Evolutionary conservation across 35 echinoderm and acorn worm species (phyloP).

Genomic region (Amphiura filiformis): DNA sequence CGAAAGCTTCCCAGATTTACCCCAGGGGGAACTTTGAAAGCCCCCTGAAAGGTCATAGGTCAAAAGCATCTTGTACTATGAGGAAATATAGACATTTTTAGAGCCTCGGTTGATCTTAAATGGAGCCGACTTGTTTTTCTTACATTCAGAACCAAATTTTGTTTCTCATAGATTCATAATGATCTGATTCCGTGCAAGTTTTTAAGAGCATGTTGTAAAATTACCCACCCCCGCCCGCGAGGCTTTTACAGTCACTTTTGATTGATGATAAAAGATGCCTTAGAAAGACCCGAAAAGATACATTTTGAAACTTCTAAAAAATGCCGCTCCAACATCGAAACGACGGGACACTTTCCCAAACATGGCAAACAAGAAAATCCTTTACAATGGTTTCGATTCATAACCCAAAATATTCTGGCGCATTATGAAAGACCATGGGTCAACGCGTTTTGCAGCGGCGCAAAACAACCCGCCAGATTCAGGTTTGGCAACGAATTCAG

Average conservation of each 20-base stretch:
- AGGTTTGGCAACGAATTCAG: background rate
- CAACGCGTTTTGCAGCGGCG: constrained; percentile 1
- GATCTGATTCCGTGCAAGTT: background rate
- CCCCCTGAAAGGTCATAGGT: background rate
- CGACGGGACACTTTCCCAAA: background rate
- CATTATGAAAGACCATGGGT: constrained; percentile 4
- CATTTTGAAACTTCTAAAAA: background rate
- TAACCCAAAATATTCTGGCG: background rate
- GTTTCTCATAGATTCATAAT: background rate
- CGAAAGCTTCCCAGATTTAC: constrained; percentile 1
- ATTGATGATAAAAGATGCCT: constrained; percentile 11
- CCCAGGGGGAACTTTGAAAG: background rate
- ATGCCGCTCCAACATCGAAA: background rate
- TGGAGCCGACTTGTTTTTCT: background rate
- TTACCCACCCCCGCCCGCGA: background rate
- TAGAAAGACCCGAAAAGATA: background rate
- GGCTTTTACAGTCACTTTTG: background rate
- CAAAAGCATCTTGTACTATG: background rate
- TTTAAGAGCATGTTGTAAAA: background rate
- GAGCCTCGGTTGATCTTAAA: background rate
- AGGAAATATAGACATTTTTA: background rate
- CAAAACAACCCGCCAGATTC: background rate
- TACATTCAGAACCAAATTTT: background rate
- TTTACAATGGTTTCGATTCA: constrained; percentile 4
- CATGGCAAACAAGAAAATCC: background rate